Evolutionary conservation across 2,888 invertebrate species (phyloP), one percentile per base, ranked within the genome.

Genomic region (Leuctra nigra): DNA sequence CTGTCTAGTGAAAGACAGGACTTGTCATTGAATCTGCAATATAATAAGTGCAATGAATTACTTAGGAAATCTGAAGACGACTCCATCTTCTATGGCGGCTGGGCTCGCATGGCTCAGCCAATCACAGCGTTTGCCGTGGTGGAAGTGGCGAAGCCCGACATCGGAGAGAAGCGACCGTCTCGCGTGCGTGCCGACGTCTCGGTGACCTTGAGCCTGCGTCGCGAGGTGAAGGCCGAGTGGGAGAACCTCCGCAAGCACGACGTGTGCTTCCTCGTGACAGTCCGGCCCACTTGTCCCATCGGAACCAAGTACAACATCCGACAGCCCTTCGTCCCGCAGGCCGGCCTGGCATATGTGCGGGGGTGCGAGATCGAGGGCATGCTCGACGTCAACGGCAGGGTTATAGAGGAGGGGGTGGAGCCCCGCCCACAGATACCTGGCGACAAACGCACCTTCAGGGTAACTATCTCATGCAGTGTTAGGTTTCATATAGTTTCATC

Each of bases 281-380:
- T 98, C 0, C 20, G 44, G 44, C 29, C 29, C 6, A 29, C 29
- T 6, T 29, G 29, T 11, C 13, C 50, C 7, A 54, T 39, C 80
- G 86, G 88, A 50, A 88, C 89, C 4, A 87, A 84, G 68, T 91
- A 89, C 67, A 86, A 87, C 70, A 84, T 84, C 64, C 81, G 87
- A 65, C 79, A 87, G 63, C 87, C 91, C 6, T 96, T 97, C 73
- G 82, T 93, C 23, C 87, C 93, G 0, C 95, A 97, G 78, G 92
- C 94, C 2, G 95, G 96, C 0, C 77, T 99, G 62, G 81, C 85
- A 0, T 90, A 85, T 67, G 95, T 99, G 0, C 80, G 99, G 16
- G 99, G 99, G 0, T 99, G 99, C 73, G 99, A 99, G 73, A 86
- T 99, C 25, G 98, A 99, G 72, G 98, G 99, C 1, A 91, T 99